Percentiles rank a stretch among this genome's conserved stretches.
phyloP scores from a whole-genome alignment of 92 coral and sea anemone species.

The Nematostella vectensis region DNA sequence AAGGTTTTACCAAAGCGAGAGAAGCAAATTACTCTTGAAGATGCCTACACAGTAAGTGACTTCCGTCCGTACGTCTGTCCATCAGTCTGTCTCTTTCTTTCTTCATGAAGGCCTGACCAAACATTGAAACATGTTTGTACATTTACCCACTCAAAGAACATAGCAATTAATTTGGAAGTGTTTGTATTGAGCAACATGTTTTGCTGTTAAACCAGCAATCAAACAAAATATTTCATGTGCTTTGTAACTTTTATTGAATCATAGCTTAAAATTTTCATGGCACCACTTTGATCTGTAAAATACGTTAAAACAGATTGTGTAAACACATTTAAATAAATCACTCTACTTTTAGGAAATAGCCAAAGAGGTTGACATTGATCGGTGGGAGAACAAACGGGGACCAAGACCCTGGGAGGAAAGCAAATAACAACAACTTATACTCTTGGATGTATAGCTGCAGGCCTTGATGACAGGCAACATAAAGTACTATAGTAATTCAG shows the following conservation, averaged over 20 bases:
- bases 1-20: constrained; percentile 57
- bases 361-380: constrained; percentile 58
- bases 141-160: background rate
- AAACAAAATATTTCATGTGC: background rate
- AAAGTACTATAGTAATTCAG: too few species aligned
- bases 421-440: background rate
- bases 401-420: constrained; percentile 92
- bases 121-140: background rate
- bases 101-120: too few species aligned
- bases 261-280: background rate
- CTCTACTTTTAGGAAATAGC: constrained; percentile 44
- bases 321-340: too few species aligned
- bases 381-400: constrained; percentile 96
- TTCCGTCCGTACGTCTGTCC: too few species aligned
- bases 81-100: too few species aligned
- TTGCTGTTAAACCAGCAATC: background rate
- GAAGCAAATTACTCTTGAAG: constrained; percentile 65
- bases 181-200: background rate
- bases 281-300: background rate
- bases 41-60: constrained; percentile 74
- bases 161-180: background rate
- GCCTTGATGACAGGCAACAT: background rate
- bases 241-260: too few species aligned
- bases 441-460: background rate
- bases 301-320: too few species aligned